Percentiles rank a stretch among this genome's conserved stretches.
phyloP scores from a whole-genome alignment of 2,888 invertebrate species.

The Dynastes grantii region DNA sequence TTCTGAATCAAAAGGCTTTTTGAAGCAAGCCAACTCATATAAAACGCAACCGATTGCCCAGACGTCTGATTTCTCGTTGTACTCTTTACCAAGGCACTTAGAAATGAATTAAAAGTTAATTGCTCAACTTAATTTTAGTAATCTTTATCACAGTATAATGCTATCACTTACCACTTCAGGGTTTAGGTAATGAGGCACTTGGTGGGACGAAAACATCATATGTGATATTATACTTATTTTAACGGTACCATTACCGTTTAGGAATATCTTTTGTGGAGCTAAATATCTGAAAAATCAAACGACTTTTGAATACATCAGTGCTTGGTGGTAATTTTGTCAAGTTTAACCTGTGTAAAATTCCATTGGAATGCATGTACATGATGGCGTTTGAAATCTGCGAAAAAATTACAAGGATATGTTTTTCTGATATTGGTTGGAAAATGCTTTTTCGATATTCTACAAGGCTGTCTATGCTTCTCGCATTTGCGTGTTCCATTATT shows the following conservation, averaged over 20 bases:
- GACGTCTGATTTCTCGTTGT: slow-evolving; percentile 84
- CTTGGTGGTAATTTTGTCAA: slow-evolving; percentile 10
- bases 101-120: slow-evolving; percentile 55
- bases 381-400: slow-evolving; percentile 81
- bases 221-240: slow-evolving; percentile 84
- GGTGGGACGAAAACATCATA: slow-evolving; percentile 78
- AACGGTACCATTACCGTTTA: slow-evolving; percentile 78
- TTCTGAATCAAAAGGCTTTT: slow-evolving; percentile 82
- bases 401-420: slow-evolving; percentile 77
- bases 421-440: slow-evolving; percentile 73
- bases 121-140: slow-evolving; percentile 8
- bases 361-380: slow-evolving; percentile 80
- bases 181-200: slow-evolving; percentile 82
- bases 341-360: slow-evolving; percentile 73
- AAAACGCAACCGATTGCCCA: slow-evolving; percentile 86
- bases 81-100: slow-evolving; percentile 83
- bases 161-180: slow-evolving; percentile 78
- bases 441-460: slow-evolving; percentile 71
- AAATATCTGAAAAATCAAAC: slow-evolving; percentile 73
- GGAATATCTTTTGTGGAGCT: slow-evolving; percentile 76
- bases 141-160: neutral
- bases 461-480: slow-evolving; percentile 80
- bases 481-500: slow-evolving; percentile 87
- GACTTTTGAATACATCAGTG: neutral
- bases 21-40: slow-evolving; percentile 82